phyloP scores from a whole-genome alignment of 2,888 invertebrate species.

The Tipula vernalis region DNA sequence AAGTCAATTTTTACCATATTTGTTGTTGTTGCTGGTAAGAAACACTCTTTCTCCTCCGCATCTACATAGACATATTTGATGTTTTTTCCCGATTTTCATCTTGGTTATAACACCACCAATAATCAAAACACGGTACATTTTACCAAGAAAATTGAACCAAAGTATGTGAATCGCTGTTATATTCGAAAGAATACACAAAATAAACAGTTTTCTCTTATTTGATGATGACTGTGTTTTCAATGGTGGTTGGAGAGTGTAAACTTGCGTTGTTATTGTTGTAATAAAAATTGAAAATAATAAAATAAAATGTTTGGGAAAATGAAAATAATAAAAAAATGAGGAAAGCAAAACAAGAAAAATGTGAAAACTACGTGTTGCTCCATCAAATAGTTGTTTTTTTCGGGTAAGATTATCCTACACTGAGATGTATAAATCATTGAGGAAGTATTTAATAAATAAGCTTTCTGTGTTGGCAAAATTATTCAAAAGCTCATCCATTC shows the following conservation, averaged over 20 bases:
- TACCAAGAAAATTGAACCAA: not conserved
- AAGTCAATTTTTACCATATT: not conserved
- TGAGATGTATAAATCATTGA: no score
- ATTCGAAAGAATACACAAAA: not conserved
- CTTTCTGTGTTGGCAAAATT: no score
- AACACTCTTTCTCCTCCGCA: not conserved
- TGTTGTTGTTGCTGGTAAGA: not conserved
- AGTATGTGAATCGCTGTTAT: not conserved
- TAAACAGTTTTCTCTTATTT: not conserved
- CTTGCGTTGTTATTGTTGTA: not conserved
- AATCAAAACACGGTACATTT: not conserved
- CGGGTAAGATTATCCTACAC: not conserved
- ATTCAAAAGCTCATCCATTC: no score
- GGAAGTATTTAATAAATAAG: not conserved
- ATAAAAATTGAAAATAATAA: not conserved
- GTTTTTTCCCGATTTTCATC: not conserved
- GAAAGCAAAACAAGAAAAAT: not conserved
- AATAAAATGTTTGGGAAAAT: slow-evolving; percentile 1
- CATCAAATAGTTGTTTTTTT: not conserved
- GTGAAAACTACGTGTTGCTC: slow-evolving; percentile 9
- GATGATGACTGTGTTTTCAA: not conserved
- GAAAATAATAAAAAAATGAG: not conserved
- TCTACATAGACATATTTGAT: not conserved
- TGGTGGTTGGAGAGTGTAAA: not conserved
- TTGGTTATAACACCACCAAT: not conserved